Evolutionary conservation across 2,888 invertebrate species (phyloP).

Genomic region (Rotaria socialis): DNA sequence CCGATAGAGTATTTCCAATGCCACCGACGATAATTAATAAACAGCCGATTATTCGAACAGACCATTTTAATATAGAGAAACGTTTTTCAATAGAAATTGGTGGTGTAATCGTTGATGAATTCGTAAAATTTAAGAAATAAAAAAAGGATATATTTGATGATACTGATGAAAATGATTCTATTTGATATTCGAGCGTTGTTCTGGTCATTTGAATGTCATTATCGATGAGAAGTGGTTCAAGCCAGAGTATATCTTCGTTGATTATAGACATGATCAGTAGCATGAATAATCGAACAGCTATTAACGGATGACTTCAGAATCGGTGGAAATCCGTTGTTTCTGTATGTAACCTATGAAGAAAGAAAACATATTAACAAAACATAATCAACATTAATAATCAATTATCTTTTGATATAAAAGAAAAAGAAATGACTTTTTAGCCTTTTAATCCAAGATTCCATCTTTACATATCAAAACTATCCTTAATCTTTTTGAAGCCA

Average conservation of each 20-base stretch:
- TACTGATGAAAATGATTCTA: not conserved
- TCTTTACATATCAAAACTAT: too few relatives aligned
- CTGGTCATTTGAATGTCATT: not conserved
- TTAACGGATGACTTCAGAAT: not conserved
- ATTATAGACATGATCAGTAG: not conserved
- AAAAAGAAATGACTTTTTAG: not conserved
- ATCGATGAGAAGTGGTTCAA: not conserved
- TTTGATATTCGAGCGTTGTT: not conserved
- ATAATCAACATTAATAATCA: not conserved
- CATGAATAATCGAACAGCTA: not conserved
- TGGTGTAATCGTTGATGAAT: not conserved
- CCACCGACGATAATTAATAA: slow-evolving; percentile 15
- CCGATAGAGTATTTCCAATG: not conserved
- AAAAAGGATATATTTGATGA: not conserved
- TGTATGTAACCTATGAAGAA: not conserved
- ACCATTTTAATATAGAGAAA: not conserved
- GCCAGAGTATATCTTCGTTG: slow-evolving; percentile 3
- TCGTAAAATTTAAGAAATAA: not conserved
- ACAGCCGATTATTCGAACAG: not conserved
- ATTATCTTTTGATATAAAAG: too few relatives aligned
- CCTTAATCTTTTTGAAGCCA: too few relatives aligned
- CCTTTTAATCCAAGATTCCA: not conserved
- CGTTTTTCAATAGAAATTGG: not conserved
- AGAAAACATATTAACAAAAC: too few relatives aligned
- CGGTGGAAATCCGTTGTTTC: not conserved